phyloP scores from a whole-genome alignment of 35 echinoderm and acorn worm species.

The Patiria miniata region DNA sequence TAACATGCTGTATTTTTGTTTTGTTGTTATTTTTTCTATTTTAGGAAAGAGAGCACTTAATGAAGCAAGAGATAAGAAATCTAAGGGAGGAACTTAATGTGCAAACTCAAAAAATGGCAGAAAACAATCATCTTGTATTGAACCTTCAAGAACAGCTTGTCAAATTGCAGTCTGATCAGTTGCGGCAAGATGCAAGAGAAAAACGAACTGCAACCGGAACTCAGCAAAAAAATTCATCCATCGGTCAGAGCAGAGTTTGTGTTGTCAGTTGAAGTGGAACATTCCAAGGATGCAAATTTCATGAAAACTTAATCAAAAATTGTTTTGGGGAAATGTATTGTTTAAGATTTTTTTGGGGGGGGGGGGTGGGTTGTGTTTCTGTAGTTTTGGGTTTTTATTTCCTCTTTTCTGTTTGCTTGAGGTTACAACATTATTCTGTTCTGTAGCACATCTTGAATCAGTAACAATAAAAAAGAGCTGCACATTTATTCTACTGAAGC shows the following conservation, averaged over 20 bases:
- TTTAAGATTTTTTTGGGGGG: too few species aligned
- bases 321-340: too few species aligned
- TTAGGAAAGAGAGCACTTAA: constrained; percentile 62
- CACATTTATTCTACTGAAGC: too few species aligned
- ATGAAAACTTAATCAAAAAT: neutral
- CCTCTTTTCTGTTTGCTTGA: too few species aligned
- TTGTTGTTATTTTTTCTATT: neutral
- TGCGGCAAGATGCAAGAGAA: constrained; percentile 79
- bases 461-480: too few species aligned
- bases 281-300: too few species aligned
- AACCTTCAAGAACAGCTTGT: constrained; percentile 86
- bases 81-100: constrained; percentile 68
- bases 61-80: constrained; percentile 67
- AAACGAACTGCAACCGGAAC: constrained; percentile 53
- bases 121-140: constrained; percentile 80
- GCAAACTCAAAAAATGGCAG: constrained; percentile 81
- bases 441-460: too few species aligned
- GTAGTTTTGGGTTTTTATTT: too few species aligned
- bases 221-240: neutral
- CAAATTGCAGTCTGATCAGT: constrained; percentile 79
- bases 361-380: too few species aligned
- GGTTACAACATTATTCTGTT: too few species aligned
- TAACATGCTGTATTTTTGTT: too few species aligned
- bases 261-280: neutral
- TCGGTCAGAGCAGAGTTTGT: neutral